phyloP scores from a whole-genome alignment of 2,113 vertebrate species.

The Dasyurus viverrinus region DNA sequence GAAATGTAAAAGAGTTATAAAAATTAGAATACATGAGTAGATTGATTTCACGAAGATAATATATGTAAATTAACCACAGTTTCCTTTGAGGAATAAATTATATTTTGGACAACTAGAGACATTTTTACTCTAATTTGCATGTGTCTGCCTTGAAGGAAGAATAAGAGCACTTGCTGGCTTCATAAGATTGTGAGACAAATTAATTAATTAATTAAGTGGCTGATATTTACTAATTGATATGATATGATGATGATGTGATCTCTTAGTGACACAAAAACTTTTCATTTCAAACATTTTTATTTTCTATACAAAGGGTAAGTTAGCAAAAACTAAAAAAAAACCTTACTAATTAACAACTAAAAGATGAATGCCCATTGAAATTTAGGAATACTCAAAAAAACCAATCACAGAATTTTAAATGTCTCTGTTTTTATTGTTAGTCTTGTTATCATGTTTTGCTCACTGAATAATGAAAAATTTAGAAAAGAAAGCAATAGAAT shows the following conservation, averaged over 20 bases:
- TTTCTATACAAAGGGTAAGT: background rate
- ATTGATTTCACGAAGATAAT: slow-evolving; percentile 12
- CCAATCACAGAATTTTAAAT: background rate
- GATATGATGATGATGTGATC: slow-evolving; percentile 2
- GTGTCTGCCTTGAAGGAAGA: slow-evolving; percentile 6
- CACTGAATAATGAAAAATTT: slow-evolving; percentile 1
- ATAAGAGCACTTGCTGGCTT: background rate
- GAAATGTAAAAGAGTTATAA: slow-evolving; percentile 16
- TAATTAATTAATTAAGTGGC: background rate
- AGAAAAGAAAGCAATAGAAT: slow-evolving; percentile 32
- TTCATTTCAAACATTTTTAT: background rate
- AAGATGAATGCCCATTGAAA: background rate
- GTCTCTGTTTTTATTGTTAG: background rate
- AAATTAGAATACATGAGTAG: background rate
- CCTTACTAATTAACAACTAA: background rate
- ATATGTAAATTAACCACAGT: background rate
- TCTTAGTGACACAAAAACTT: slow-evolving; percentile 4
- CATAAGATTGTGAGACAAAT: background rate
- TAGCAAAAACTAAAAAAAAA: background rate
- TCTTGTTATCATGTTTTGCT: background rate
- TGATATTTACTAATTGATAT: slow-evolving; percentile 21
- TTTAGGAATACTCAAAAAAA: background rate
- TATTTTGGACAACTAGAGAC: slow-evolving; percentile 30
- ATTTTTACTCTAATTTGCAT: slow-evolving; percentile 10
- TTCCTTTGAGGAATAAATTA: slow-evolving; percentile 1